Base-by-base conservation (phyloP, 2,888 invertebrate species). In the Apodemia hepburni region DNA sequence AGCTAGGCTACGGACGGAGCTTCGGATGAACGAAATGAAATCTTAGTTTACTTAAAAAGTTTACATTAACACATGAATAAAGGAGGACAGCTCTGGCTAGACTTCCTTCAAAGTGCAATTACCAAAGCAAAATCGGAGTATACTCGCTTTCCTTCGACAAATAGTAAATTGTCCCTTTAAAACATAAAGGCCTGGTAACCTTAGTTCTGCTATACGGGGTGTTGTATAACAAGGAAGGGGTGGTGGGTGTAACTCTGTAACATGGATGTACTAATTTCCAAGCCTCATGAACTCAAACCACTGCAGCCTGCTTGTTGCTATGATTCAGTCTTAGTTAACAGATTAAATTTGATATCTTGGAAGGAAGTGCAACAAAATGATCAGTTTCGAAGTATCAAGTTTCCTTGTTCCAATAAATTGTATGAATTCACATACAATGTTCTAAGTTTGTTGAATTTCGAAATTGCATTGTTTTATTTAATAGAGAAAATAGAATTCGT, bases 251-350 rank as follows among this genome's bases (percentile, higher is more conserved):
- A 76, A 79, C 60, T 18, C 29, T 61, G 29, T 61, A 61, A 61
- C 81, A 79, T 69, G 73, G 76, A 75, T 79, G 73, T 76, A 81
- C 84, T 84, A 85, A 86, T 86, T 85, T 84, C 75, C 73, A 74
- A 78, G 80, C 82, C 81, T 81, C 82, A 75, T 78, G 78, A 77
- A 79, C 76, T 77, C 74, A 72, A 77, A 74, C 75, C 71, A 69
- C 72, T 73, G 69, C 71, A 68, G 74, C 70, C 68, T 70, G 70
- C 67, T 70, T 70, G 69, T 78, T 79, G 22, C 77, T 78, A 75
- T 77, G 79, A 80, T 78, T 77, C 77, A 71, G 67, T 77, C 72
- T 79, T 75, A 73, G 73, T 74, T 72, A 76, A 72, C 74, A 76
- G 76, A 81, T 82, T 80, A 82, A 70, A 66, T 71, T 61, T 61